phyloP scores from a whole-genome alignment of 2,797 vertebrate species.

The Sphenopsis melanotis region DNA sequence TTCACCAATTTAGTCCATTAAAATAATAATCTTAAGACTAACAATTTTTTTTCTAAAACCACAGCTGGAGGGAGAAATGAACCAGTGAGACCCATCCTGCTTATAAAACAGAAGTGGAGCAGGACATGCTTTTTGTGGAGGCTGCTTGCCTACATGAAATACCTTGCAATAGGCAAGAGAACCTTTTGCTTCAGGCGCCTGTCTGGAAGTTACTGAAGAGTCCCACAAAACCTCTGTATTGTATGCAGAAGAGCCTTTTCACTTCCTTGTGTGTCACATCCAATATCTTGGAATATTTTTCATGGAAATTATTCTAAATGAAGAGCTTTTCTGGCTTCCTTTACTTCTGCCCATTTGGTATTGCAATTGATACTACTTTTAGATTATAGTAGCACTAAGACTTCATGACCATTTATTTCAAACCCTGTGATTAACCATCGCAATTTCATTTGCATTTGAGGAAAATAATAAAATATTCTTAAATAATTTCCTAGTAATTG shows the following conservation, averaged over 20 bases:
- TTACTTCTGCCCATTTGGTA: background rate
- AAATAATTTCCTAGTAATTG: conserved; percentile 60
- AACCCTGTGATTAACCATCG: conserved; percentile 58
- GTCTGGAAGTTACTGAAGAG: background rate
- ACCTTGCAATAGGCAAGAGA: background rate
- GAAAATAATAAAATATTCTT: conserved; percentile 43
- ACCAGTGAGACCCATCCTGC: background rate
- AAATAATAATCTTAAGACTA: background rate
- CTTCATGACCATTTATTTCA: conserved; percentile 49
- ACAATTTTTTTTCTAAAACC: background rate
- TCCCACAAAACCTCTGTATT: background rate
- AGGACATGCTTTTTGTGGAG: background rate
- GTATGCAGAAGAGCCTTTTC: background rate
- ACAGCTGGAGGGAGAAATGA: background rate
- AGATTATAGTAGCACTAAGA: conserved; percentile 21
- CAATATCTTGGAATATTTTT: background rate
- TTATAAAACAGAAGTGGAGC: background rate
- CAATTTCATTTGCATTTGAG: conserved; percentile 52
- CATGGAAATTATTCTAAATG: background rate
- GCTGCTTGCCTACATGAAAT: background rate
- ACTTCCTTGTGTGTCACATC: background rate
- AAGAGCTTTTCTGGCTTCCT: background rate
- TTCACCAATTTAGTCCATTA: background rate
- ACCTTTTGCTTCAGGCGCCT: background rate
- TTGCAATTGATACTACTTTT: background rate